Conservation (phyloP, 2,113 vertebrate species). For the Fulmarus glacialis region DNA sequence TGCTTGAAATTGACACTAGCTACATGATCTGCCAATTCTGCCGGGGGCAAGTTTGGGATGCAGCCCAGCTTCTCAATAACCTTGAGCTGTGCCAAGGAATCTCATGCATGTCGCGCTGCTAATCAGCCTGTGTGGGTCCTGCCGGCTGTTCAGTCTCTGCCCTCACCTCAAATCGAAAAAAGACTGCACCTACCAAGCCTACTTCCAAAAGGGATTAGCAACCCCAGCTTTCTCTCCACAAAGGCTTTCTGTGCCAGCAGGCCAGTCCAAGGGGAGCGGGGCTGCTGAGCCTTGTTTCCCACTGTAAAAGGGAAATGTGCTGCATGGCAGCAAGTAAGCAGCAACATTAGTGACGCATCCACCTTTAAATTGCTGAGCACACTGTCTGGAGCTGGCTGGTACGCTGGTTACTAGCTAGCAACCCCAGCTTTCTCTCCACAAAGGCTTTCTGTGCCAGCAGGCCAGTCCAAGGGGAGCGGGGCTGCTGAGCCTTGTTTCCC, state of each 20-base stretch:
- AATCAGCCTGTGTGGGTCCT: not conserved
- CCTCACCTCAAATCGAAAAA: not conserved
- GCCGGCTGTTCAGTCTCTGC: not conserved
- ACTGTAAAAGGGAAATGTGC: not conserved
- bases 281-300: not conserved
- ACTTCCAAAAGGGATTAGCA: not conserved
- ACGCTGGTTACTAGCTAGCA: not conserved
- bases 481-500: not conserved
- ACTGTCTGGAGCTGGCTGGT: not conserved
- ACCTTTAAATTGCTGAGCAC: not conserved
- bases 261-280: not conserved
- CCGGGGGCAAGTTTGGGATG: not conserved
- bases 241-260: not conserved
- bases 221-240: not conserved
- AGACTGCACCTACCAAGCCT: not conserved
- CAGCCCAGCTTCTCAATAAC: constrained; percentile 5
- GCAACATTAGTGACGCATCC: not conserved
- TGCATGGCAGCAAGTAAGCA: not conserved
- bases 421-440: not conserved
- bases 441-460: not conserved
- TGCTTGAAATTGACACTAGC: not conserved
- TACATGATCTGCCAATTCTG: not conserved
- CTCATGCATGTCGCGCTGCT: not conserved
- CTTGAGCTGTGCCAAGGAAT: not conserved
- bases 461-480: not conserved